These are phyloP conservation scores for Neoniphon sammara DNA, from an alignment of 2,797 vertebrate genomes.

Conservation along the genomic window DNA sequence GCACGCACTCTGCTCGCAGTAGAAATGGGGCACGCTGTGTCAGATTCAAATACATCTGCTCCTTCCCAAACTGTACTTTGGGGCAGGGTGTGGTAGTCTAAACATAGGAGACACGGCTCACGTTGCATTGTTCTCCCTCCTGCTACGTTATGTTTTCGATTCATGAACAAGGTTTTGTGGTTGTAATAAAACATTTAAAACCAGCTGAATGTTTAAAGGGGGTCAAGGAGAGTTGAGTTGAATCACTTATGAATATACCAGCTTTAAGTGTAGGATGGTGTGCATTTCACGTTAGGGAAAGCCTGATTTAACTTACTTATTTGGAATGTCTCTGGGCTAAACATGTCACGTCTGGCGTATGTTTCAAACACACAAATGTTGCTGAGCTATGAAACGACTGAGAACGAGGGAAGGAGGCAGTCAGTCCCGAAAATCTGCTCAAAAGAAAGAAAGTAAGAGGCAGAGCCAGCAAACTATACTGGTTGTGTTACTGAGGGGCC, in stretches of 20 bases:
- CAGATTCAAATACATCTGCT: conserved; percentile 52
- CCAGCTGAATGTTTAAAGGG: conserved; percentile 50
- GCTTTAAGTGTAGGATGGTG: conserved; percentile 9
- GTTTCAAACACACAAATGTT: conserved; percentile 22
- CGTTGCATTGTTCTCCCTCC: conserved; percentile 50
- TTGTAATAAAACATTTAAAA: conserved; percentile 66
- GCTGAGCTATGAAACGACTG: conserved; percentile 16
- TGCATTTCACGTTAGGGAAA: conserved; percentile 25
- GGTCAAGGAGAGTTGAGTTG: conserved; percentile 42
- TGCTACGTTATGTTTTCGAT: conserved; percentile 48
- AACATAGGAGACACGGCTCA: conserved; percentile 60
- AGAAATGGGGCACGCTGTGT: conserved; percentile 62
- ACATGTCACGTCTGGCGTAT: conserved; percentile 40
- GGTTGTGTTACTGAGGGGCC: conserved; percentile 18
- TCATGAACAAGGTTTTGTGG: conserved; percentile 40
- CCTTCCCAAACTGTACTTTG: conserved; percentile 22
- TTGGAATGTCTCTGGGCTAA: conserved; percentile 49
- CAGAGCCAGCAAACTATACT: conserved; percentile 34
- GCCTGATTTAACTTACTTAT: conserved; percentile 29
- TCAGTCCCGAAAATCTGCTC: conserved; percentile 18
- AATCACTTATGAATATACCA: conserved; percentile 40
- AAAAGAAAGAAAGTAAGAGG: conserved; percentile 17
- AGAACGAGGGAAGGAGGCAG: conserved; percentile 22
- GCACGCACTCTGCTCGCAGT: conserved; percentile 36
- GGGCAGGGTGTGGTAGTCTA: conserved; percentile 50